Base-by-base conservation (phyloP, 2,797 vertebrate species). In the Rhinella marina region DNA sequence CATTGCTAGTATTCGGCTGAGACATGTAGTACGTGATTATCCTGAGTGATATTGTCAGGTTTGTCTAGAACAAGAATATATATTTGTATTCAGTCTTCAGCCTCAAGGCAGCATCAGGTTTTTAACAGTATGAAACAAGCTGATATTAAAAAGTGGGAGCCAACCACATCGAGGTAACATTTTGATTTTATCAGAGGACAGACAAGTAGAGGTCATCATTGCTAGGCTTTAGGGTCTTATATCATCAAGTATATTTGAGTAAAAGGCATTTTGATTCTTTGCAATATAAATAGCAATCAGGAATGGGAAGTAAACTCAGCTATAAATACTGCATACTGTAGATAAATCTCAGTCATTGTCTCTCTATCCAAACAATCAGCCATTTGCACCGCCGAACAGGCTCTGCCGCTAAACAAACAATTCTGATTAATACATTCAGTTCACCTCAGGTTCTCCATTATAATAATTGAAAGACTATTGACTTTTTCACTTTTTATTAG, bases 331-430 rank as follows among this genome's bases (percentile, higher is more conserved):
- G n/a, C 2, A 52, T 27, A 29, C 9, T 29, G 52, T 19, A 59
- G 54, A 57, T 16, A 27, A 78, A 25, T 78, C 23, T 27, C 23
- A 78, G 5, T 25, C 50, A 27, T 78, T 54, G 52, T 79, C 16
- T 79, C 50, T 27, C 52, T 78, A 56, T 78, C 76, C 11, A 9
- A 57, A 57, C 25, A 59, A 79, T 79, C 77, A 19, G 76, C 27
- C 50, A 17, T 78, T 56, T 27, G 76, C 52, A 8, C n/a, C 7
- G 5, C 23, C 9, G 50, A 77, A 77, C 48, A 12, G 25, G 17
- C n/a, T 2, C 50, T 78, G 52, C 76, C 16, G 25, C 77, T 79
- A 57, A 57, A 79, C 52, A 79, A 79, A 79, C 77, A 79, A 57
- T 56, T 57, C 52, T 29, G 52, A 79, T 57, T 57, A 56, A 57